These are phyloP conservation scores for Rhombomys opimus DNA, from an alignment of 2,113 vertebrate genomes.

Conservation along the genomic window DNA sequence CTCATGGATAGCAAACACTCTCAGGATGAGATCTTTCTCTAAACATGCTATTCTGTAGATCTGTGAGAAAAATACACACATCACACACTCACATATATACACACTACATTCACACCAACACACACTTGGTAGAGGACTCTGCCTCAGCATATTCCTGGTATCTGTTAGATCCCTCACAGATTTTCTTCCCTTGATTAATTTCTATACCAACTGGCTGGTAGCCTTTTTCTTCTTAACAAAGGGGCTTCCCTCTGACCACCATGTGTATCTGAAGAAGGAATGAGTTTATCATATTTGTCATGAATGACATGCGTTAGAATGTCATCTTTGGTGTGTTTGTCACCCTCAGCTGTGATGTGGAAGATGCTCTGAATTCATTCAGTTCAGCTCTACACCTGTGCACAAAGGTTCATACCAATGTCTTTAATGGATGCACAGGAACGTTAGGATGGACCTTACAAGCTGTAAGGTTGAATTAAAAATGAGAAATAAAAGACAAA, in stretches of 20 bases:
- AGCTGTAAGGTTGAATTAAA: not conserved
- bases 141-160: not conserved
- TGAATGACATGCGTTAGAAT: not conserved
- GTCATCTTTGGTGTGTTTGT: not conserved
- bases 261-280: too few relatives aligned
- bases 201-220: not conserved
- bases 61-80: not conserved
- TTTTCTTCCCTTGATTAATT: not conserved
- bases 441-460: not conserved
- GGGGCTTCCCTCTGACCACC: not conserved
- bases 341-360: not conserved
- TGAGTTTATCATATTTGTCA: not conserved
- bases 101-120: too few relatives aligned
- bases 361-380: not conserved
- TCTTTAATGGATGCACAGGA: too few relatives aligned
- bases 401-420: not conserved
- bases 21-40: not conserved
- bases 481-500: not conserved
- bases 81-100: not conserved
- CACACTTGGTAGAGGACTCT: not conserved
- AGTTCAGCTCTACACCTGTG: not conserved
- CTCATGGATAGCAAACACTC: too few relatives aligned
- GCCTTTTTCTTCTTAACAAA: not conserved
- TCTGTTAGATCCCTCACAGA: not conserved
- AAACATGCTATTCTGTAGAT: not conserved